Percentiles rank a stretch among this genome's conserved stretches.
These are phyloP conservation scores for Craterocephalus amniculus DNA, from an alignment of 2,797 vertebrate genomes.

Conservation along the genomic window DNA sequence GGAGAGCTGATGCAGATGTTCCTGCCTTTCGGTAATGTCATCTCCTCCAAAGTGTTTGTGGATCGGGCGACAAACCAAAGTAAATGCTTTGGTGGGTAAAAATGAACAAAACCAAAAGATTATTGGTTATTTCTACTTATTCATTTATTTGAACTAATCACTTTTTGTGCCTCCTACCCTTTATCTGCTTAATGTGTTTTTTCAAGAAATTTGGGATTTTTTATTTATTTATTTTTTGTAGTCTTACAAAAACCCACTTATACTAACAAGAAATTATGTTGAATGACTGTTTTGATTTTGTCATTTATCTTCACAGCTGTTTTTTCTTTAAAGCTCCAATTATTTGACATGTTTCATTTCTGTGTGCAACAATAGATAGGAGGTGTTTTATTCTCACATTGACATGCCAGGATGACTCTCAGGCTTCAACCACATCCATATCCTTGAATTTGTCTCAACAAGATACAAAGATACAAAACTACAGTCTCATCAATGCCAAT, in stretches of 20 bases:
- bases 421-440: slow-evolving; percentile 1
- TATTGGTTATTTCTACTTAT: slow-evolving; percentile 79
- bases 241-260: slow-evolving; percentile 48
- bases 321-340: slow-evolving; percentile 28
- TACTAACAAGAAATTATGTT: slow-evolving; percentile 33
- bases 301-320: slow-evolving; percentile 33
- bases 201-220: slow-evolving; percentile 35
- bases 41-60: slow-evolving; percentile 99
- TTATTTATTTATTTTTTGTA: not conserved
- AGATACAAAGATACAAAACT: slow-evolving; percentile 35
- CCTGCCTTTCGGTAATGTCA: slow-evolving; percentile 99
- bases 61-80: slow-evolving; percentile 99
- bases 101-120: slow-evolving; percentile 85
- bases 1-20: slow-evolving; percentile 99
- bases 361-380: not conserved
- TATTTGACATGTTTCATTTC: not conserved
- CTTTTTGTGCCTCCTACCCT: slow-evolving; percentile 66
- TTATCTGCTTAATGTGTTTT: slow-evolving; percentile 49
- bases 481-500: slow-evolving; percentile 34
- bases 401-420: slow-evolving; percentile 19
- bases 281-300: slow-evolving; percentile 31
- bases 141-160: slow-evolving; percentile 75
- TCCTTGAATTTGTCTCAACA: slow-evolving; percentile 17
- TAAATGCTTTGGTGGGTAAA: slow-evolving; percentile 99
- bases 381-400: slow-evolving; percentile 20